Conservation (phyloP, 2,797 vertebrate genomes). For the Notolepis coatsorum region DNA sequence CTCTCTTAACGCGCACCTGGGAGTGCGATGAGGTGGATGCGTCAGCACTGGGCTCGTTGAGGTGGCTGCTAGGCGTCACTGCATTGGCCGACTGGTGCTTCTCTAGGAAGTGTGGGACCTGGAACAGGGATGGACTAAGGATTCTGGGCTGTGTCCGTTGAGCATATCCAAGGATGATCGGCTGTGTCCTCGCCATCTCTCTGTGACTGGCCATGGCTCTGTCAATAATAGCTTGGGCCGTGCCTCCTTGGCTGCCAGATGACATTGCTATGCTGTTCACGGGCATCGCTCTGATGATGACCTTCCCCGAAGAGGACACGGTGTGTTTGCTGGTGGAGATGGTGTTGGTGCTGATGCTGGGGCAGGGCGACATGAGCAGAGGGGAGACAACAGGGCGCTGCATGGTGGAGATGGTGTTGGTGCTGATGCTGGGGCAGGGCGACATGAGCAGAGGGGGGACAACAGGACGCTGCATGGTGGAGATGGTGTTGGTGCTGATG, state of each 20-base stretch:
- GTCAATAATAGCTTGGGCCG: constrained; percentile 73
- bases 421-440: not conserved
- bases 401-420: not conserved
- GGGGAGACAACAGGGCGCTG: not conserved
- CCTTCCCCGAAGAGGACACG: constrained; percentile 24
- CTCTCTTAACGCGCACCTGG: constrained; percentile 83
- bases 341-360: not conserved
- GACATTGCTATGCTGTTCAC: constrained; percentile 23
- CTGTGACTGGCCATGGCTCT: constrained; percentile 72
- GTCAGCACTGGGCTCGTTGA: constrained; percentile 19
- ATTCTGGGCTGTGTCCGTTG: constrained; percentile 1
- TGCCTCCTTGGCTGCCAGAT: constrained; percentile 31
- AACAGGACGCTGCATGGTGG: not conserved
- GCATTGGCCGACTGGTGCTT: constrained; percentile 23
- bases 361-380: not conserved
- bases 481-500: not conserved
- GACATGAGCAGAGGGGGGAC: not conserved
- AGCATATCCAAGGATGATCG: constrained; percentile 55
- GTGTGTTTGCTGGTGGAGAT: constrained; percentile 24
- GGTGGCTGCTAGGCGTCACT: constrained; percentile 2
- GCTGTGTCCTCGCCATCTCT: constrained; percentile 30
- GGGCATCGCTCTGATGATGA: constrained; percentile 60
- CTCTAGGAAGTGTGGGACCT: constrained; percentile 23
- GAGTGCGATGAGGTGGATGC: constrained; percentile 41
- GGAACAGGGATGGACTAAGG: constrained; percentile 18